A percentile compares a stretch with the other conserved stretches of the same genome.
Evolutionary conservation across 1,140 invertebrate species (phyloP).

Genomic region (Tribolium madens): DNA sequence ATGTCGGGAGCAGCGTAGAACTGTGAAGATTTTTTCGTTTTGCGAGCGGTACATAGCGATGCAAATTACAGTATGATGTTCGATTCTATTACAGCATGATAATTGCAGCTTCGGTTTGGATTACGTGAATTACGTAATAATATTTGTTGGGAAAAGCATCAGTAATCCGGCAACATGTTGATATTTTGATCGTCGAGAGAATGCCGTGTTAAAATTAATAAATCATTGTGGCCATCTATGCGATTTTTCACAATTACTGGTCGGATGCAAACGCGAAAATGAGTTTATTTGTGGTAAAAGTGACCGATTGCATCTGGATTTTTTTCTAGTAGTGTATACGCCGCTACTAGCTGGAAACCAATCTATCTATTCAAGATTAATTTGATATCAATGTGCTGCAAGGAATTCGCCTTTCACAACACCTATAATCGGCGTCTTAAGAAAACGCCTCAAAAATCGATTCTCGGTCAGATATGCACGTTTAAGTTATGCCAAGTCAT

Average conservation of each 20-base stretch:
- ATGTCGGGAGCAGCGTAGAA: too few species aligned
- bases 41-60: background rate
- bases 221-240: slow-evolving; percentile 21
- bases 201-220: slow-evolving; percentile 4
- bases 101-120: slow-evolving; percentile 29
- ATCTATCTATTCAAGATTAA: slow-evolving; percentile 45
- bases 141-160: slow-evolving; percentile 26
- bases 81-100: slow-evolving; percentile 21
- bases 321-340: background rate
- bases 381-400: slow-evolving; percentile 43
- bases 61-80: slow-evolving; percentile 17
- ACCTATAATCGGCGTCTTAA: slow-evolving; percentile 44
- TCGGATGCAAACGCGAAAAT: background rate
- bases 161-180: slow-evolving; percentile 6
- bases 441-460: slow-evolving; percentile 48
- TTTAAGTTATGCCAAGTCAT: slow-evolving; percentile 48
- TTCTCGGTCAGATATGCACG: slow-evolving; percentile 37
- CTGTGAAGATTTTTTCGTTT: background rate
- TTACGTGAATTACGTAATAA: slow-evolving; percentile 38
- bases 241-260: slow-evolving; percentile 28
- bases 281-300: slow-evolving; percentile 24
- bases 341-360: slow-evolving; percentile 40
- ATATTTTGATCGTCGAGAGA: slow-evolving; percentile 10
- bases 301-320: slow-evolving; percentile 11
- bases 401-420: slow-evolving; percentile 46